Percentiles rank a stretch among this genome's conserved stretches.
phyloP scores from a whole-genome alignment of 2,113 vertebrate genomes.

The Strix aluco region DNA sequence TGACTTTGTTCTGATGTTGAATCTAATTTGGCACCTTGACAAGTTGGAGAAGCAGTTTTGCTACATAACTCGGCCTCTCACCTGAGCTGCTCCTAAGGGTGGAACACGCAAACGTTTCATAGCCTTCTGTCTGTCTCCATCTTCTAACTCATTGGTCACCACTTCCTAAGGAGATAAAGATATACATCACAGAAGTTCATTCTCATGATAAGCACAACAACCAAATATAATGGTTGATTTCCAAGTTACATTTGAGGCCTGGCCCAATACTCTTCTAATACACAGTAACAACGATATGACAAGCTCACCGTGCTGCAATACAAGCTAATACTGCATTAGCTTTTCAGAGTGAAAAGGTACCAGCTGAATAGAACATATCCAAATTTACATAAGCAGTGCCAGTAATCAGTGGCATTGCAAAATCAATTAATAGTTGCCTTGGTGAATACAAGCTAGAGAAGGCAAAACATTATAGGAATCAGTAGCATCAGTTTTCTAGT shows the following conservation, averaged over 20 bases:
- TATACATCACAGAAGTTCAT: neutral
- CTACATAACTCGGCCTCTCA: conserved; percentile 46
- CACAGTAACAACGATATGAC: neutral
- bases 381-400: neutral
- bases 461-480: neutral
- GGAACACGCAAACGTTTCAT: conserved; percentile 98
- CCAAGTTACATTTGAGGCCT: neutral
- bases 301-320: neutral
- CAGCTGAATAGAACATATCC: neutral
- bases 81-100: conserved; percentile 97
- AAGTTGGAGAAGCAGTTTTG: neutral
- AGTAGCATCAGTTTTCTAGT: neutral
- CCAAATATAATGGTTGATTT: neutral
- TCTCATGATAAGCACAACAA: neutral
- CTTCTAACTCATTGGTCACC: conserved; percentile 95
- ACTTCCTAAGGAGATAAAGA: conserved; percentile 79
- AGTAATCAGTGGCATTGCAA: neutral
- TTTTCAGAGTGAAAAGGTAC: neutral
- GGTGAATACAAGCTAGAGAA: neutral
- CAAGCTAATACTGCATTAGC: neutral
- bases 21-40: neutral
- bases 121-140: conserved; percentile 95
- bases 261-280: neutral
- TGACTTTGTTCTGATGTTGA: neutral
- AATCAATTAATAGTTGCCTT: neutral